These are phyloP conservation scores for Trachelus stipa DNA, from an alignment of 2,888 invertebrate species.

Conservation along the genomic window DNA sequence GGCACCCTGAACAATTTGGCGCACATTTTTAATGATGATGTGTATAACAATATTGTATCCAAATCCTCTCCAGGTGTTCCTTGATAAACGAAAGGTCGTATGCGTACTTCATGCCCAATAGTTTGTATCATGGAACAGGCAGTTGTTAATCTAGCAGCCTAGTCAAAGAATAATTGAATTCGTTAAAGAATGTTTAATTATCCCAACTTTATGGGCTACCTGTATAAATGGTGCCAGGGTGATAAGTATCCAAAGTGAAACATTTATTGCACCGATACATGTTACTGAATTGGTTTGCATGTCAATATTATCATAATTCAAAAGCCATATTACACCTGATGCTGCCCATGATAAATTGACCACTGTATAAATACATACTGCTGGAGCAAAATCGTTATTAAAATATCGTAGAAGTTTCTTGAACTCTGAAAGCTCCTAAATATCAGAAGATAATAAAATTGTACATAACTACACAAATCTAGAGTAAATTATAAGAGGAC, in stretches of 20 bases:
- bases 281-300: constrained; percentile 71
- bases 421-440: constrained; percentile 83
- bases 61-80: constrained; percentile 81
- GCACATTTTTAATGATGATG: constrained; percentile 79
- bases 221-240: constrained; percentile 78
- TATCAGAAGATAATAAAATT: constrained; percentile 22
- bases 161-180: constrained; percentile 49
- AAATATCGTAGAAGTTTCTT: constrained; percentile 81
- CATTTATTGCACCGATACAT: constrained; percentile 73
- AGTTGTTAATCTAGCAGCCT: constrained; percentile 81
- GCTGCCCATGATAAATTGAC: constrained; percentile 80
- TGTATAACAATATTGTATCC: constrained; percentile 80
- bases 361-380: constrained; percentile 81
- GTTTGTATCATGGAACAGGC: constrained; percentile 79
- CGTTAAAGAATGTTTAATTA: constrained; percentile 2
- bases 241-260: constrained; percentile 75
- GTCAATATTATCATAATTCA: constrained; percentile 73
- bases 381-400: constrained; percentile 80
- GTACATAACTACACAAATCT: background rate
- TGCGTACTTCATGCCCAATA: constrained; percentile 82
- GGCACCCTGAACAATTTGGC: constrained; percentile 82
- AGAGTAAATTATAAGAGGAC: background rate
- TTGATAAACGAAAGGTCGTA: constrained; percentile 84
- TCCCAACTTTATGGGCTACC: constrained; percentile 61
- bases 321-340: constrained; percentile 78